Base-by-base conservation (phyloP, 2,888 invertebrate species). In the Chrysopilus asiliformis region DNA sequence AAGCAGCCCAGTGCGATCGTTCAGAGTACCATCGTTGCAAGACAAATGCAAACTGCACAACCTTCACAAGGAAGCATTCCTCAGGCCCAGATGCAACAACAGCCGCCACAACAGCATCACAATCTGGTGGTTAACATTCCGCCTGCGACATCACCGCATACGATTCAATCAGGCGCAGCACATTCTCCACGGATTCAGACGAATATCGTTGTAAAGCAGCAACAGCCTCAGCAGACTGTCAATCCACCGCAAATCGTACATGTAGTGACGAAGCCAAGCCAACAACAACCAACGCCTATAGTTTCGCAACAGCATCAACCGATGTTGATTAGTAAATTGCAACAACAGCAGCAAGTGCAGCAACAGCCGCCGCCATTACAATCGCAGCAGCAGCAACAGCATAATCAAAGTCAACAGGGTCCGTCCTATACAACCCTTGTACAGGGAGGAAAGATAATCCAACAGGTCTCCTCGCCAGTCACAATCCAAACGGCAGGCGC, bases 41-140 rank as follows among this genome's bases (percentile, higher is more conserved):
- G 42, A 7, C 43, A 47, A 12, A 45, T 47, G 3, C 49, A 50
- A 35, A 50, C 49, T 32, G 7, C 32, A 25, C 16, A 15, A 7
- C 24, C 31, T 12, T 30, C 31, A 15, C 37, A 37, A 12, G 31
- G 32, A 3, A 31, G 32, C 15, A 38, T 43, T 26, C 33, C 27
- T 10, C 24, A 32, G 8, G 40, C 32, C 7, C 37, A 40, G 29
- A 44, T 20, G 33, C 47, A 34, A 32, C 47, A 42, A 39, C 47
- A 42, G 29, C 50, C 40, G 34, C 50, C 46, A 36, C 56, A 52
- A 41, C 46, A 42, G 22, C 43, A 40, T 16, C 41, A 43, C 10
- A 50, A 47, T 31, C 38, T 63, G 28, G 45, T 57, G 30, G 57
- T 62, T 3, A 63, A 57, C 31, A 58, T 61, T 42, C 58, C 60